Evolutionary conservation across 2,113 vertebrate species (phyloP).

Genomic region (Ammodytes marinus): DNA sequence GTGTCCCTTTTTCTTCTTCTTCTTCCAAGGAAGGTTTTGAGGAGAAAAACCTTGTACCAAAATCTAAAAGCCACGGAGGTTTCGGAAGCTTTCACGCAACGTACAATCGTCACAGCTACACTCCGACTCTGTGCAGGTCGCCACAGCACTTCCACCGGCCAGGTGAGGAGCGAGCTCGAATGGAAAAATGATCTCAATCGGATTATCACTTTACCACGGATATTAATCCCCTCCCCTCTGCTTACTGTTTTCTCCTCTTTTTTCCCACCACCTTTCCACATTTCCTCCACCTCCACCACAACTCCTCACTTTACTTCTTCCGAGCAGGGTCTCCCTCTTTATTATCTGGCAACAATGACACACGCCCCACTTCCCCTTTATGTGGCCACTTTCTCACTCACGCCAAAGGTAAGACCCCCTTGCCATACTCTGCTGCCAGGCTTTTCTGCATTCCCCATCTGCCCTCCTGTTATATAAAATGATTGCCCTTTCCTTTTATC

Average conservation of each 20-base stretch:
- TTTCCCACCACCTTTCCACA: conserved; percentile 5
- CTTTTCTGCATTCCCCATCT: neutral
- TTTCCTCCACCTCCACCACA: conserved; percentile 1
- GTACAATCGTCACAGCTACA: conserved; percentile 93
- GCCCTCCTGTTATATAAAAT: neutral
- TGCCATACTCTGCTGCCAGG: neutral
- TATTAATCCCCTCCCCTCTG: neutral
- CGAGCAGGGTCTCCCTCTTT: conserved; percentile 84
- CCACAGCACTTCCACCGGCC: conserved; percentile 98
- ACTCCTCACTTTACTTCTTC: conserved; percentile 70
- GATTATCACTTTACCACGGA: neutral
- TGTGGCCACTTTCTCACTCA: conserved; percentile 88
- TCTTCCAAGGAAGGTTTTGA: conserved; percentile 89
- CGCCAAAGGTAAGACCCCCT: conserved; percentile 89
- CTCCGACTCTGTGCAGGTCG: conserved; percentile 91
- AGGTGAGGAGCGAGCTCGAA: conserved; percentile 84
- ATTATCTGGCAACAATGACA: conserved; percentile 86
- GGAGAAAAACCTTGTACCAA: conserved; percentile 87
- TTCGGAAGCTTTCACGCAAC: conserved; percentile 85
- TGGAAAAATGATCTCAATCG: neutral
- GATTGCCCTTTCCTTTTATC: neutral
- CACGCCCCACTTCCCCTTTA: conserved; percentile 91
- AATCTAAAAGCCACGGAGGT: conserved; percentile 92
- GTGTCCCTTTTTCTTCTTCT: neutral
- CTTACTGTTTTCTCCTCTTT: conserved; percentile 18